phyloP scores from a whole-genome alignment of 1,140 invertebrate genomes.

The Drosophila pseudoobscura region DNA sequence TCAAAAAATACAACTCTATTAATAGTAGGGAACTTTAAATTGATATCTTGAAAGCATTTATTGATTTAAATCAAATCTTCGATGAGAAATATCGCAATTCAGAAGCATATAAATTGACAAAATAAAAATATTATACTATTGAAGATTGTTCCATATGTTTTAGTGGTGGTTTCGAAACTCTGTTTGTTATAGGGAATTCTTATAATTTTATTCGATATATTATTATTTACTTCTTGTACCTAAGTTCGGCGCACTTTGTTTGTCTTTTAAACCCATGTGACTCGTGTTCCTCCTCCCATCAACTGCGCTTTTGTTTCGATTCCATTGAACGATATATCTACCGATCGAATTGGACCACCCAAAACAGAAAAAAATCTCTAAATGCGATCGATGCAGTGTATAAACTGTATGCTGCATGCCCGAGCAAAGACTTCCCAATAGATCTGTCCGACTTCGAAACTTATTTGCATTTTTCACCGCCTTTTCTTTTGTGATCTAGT shows the following conservation, averaged over 20 bases:
- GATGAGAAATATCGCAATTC: too few species aligned
- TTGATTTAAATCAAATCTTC: too few species aligned
- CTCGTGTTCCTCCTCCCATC: slow-evolving; percentile 31
- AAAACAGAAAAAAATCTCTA: slow-evolving; percentile 10
- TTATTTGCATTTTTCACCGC: not conserved
- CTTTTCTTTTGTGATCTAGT: slow-evolving; percentile 51
- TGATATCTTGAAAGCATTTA: too few species aligned
- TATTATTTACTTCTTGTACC: slow-evolving; percentile 16
- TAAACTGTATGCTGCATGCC: slow-evolving; percentile 34
- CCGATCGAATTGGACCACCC: slow-evolving; percentile 11
- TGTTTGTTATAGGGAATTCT: too few species aligned
- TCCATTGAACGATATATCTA: slow-evolving; percentile 18
- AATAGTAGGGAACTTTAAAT: too few species aligned
- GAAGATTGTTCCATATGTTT: slow-evolving; percentile 5
- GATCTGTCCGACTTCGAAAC: not conserved
- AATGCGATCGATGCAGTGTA: slow-evolving; percentile 15
- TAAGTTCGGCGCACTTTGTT: slow-evolving; percentile 61
- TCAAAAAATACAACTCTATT: too few species aligned
- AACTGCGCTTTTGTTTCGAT: slow-evolving; percentile 37
- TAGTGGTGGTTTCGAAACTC: not conserved
- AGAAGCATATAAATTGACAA: not conserved
- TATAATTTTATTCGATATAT: not conserved
- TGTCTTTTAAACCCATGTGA: slow-evolving; percentile 36
- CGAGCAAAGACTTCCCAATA: slow-evolving; percentile 14
- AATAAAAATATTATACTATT: not conserved